Conservation (phyloP, 1,140 invertebrate genomes). For the Neelides sp. region DNA sequence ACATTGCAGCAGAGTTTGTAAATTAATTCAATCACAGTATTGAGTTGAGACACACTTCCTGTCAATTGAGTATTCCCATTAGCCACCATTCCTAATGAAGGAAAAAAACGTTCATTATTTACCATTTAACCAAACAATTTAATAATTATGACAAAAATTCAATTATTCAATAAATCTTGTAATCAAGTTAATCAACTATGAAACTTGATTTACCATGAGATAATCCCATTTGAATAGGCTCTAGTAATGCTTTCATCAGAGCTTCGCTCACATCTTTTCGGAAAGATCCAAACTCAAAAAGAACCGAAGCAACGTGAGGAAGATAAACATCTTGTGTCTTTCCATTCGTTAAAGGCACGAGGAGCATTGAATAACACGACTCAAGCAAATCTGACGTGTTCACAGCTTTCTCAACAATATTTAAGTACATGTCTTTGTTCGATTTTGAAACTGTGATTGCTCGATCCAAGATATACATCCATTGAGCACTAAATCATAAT, state of each 20-base stretch:
- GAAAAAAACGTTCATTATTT: background rate
- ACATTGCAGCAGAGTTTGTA: conserved; percentile 51
- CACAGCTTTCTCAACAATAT: conserved; percentile 42
- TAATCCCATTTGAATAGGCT: conserved; percentile 28
- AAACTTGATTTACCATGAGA: conserved; percentile 25
- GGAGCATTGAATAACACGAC: conserved; percentile 57
- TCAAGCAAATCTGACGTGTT: conserved; percentile 52
- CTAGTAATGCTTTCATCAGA: conserved; percentile 36
- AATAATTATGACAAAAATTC: too few relatives aligned
- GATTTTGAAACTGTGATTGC: conserved; percentile 18
- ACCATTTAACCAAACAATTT: background rate
- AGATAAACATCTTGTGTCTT: conserved; percentile 33
- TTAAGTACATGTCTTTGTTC: conserved; percentile 11
- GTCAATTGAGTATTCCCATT: conserved; percentile 37
- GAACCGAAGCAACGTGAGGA: conserved; percentile 36
- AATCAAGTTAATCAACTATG: background rate
- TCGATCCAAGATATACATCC: conserved; percentile 30
- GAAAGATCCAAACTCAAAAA: conserved; percentile 37
- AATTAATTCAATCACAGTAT: conserved; percentile 64
- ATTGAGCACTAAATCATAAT: too few relatives aligned
- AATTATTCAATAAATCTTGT: too few relatives aligned
- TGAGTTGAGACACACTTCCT: conserved; percentile 34
- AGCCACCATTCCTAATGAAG: conserved; percentile 31
- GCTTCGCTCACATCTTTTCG: conserved; percentile 36
- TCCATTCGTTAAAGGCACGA: conserved; percentile 43